Evolutionary conservation across 35 echinoderm and acorn worm species (phyloP).

Genomic region (Holothuria glaberrima): DNA sequence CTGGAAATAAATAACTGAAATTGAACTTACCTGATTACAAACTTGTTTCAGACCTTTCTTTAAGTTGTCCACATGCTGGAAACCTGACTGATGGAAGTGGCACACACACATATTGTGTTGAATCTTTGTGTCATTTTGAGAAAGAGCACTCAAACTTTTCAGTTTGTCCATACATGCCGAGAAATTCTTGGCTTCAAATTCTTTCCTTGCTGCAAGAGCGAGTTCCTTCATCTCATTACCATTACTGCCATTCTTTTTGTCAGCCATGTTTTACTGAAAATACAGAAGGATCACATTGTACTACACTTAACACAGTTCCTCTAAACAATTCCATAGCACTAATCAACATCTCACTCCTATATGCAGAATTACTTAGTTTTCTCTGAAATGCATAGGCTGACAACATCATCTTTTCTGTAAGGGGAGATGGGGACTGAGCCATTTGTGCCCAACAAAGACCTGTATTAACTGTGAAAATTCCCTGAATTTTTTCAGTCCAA

Average conservation of each 20-base stretch:
- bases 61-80: conserved; percentile 79
- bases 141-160: conserved; percentile 57
- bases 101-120: conserved; percentile 87
- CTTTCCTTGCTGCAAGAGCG: conserved; percentile 59
- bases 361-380: too few species aligned
- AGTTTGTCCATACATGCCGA: conserved; percentile 79
- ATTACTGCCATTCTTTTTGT: conserved; percentile 72
- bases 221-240: conserved; percentile 85
- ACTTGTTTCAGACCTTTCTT: conserved; percentile 75
- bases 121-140: conserved; percentile 77
- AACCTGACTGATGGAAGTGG: conserved; percentile 85
- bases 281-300: neutral
- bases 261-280: conserved; percentile 61
- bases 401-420: too few species aligned
- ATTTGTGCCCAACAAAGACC: too few species aligned
- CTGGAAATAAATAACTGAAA: too few species aligned
- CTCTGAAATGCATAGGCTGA: too few species aligned
- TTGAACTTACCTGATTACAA: conserved; percentile 82
- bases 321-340: too few species aligned
- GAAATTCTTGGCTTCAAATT: conserved; percentile 87
- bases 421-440: too few species aligned
- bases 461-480: too few species aligned
- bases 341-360: too few species aligned
- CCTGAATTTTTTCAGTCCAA: too few species aligned
- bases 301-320: too few species aligned